These are phyloP conservation scores for Antheraea pernyi DNA, from an alignment of 1,140 invertebrate species.

Conservation along the genomic window DNA sequence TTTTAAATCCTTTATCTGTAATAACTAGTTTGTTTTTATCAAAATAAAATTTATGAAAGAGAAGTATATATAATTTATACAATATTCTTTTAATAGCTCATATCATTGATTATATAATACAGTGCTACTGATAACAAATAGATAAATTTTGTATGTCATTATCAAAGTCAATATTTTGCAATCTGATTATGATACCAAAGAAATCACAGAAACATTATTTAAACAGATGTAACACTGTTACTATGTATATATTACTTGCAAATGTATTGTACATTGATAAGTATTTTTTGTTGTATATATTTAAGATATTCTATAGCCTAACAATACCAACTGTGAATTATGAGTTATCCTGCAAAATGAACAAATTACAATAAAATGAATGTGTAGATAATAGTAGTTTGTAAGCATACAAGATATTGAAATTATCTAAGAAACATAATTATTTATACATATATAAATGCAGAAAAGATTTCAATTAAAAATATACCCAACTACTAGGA, in stretches of 20 bases:
- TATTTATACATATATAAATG: no score
- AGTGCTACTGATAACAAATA: not conserved
- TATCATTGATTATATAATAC: constrained; percentile 2
- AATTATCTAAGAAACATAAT: not conserved
- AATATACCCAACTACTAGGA: no score
- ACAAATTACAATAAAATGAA: no score
- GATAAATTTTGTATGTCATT: constrained; percentile 5
- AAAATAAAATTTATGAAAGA: not conserved
- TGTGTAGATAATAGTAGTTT: not conserved
- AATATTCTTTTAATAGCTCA: not conserved
- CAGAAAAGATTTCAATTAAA: no score
- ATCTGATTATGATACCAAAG: constrained; percentile 3
- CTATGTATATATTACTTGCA: not conserved
- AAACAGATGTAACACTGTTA: not conserved
- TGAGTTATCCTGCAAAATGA: not conserved
- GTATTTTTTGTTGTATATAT: not conserved
- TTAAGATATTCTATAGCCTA: not conserved
- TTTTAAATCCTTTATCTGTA: not conserved
- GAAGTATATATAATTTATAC: not conserved
- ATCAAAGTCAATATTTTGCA: constrained; percentile 8
- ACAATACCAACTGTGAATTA: not conserved
- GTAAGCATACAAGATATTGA: not conserved
- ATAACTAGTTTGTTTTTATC: not conserved
- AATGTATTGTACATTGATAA: not conserved
- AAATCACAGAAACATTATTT: constrained; percentile 7